These are phyloP conservation scores for Helogale parvula DNA, from an alignment of 2,113 vertebrate genomes.

Conservation along the genomic window DNA sequence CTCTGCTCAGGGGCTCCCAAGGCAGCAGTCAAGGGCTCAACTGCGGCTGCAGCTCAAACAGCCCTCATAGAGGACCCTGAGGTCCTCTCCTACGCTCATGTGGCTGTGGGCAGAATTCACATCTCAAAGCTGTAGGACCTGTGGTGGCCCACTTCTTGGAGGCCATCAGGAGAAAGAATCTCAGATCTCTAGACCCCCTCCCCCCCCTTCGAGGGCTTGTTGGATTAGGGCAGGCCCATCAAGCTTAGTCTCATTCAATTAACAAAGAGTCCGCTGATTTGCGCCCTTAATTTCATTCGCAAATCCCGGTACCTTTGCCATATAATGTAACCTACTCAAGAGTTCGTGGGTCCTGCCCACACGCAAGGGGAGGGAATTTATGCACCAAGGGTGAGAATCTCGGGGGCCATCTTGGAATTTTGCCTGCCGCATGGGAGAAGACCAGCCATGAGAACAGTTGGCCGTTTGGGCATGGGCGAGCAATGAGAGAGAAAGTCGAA, in stretches of 20 bases:
- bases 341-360: not conserved
- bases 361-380: not conserved
- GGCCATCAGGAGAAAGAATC: not conserved
- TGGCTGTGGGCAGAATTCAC: not conserved
- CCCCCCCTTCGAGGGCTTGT: not conserved
- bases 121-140: too few species aligned
- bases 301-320: not conserved
- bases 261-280: not conserved
- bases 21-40: not conserved
- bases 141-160: not conserved
- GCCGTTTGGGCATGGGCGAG: not conserved
- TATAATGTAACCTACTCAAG: too few species aligned
- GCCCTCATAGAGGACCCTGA: too few species aligned
- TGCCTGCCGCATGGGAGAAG: not conserved
- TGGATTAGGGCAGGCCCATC: not conserved
- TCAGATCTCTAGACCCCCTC: not conserved
- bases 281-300: not conserved
- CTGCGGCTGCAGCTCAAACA: rapidly evolving
- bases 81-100: not conserved
- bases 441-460: not conserved
- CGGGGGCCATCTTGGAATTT: not conserved
- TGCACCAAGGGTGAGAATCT: not conserved
- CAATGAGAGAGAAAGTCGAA: not conserved
- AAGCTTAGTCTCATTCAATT: not conserved
- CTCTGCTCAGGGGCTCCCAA: not conserved